phyloP scores from a whole-genome alignment of 1,140 invertebrate genomes.

The Apis florea region DNA sequence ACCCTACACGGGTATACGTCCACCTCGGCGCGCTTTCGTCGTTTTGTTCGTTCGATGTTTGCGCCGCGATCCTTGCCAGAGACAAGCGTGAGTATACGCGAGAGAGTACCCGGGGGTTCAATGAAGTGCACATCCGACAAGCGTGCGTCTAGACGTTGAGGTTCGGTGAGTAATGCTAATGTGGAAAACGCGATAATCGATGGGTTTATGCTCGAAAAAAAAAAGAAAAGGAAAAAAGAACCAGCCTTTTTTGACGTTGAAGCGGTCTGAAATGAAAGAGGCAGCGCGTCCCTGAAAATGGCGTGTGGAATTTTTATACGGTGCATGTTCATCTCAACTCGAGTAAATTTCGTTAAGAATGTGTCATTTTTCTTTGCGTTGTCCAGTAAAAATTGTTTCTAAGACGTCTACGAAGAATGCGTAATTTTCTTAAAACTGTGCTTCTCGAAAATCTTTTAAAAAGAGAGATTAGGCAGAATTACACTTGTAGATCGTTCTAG shows the following conservation, averaged over 20 bases:
- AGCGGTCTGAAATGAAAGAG: neutral
- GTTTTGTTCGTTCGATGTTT: slow-evolving; percentile 23
- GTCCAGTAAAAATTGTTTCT: too few relatives aligned
- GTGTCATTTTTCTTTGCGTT: too few relatives aligned
- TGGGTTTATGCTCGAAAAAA: neutral
- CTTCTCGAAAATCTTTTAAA: too few relatives aligned
- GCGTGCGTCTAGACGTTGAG: slow-evolving; percentile 54
- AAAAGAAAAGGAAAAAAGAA: neutral
- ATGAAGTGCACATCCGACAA: slow-evolving; percentile 64
- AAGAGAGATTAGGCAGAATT: too few relatives aligned
- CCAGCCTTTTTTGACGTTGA: neutral
- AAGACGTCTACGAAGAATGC: too few relatives aligned
- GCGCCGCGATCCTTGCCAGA: slow-evolving; percentile 37
- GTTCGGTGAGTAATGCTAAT: slow-evolving; percentile 45
- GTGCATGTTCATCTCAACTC: neutral
- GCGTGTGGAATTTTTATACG: neutral
- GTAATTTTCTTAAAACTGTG: too few relatives aligned
- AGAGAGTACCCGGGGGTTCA: slow-evolving; percentile 32
- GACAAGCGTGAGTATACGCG: slow-evolving; percentile 38
- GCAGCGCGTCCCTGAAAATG: neutral
- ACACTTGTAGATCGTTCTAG: too few relatives aligned
- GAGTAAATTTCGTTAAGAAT: too few relatives aligned
- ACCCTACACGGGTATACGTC: neutral
- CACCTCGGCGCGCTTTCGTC: slow-evolving; percentile 2
- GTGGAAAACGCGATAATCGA: slow-evolving; percentile 51